Evolutionary conservation across 2,888 invertebrate species (phyloP), one percentile per base, ranked within the genome.

Genomic region (Agrotis exclamationis): DNA sequence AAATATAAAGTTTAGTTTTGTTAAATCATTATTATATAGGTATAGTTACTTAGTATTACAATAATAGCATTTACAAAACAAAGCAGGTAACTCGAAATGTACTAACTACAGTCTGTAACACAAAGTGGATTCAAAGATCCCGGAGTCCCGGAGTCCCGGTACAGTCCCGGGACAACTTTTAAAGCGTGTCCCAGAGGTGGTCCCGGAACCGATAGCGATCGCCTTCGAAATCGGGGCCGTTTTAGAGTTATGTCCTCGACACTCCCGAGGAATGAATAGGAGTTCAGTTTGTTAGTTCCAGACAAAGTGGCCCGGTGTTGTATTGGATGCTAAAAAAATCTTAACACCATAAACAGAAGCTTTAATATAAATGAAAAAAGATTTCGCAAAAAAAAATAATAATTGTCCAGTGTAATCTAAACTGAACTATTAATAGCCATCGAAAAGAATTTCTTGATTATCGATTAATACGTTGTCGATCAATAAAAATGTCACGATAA

Each of bases 151-250:
- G n/a, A 11, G 70, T 57, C 58, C 33, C 63, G 45, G n/a, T 13
- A 14, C 39, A 59, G 65, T 63, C 24, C n/a, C 65, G 58, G 78
- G 66, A 77, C 65, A 85, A 84, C 71, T 85, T 84, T 83, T 82
- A 80, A 74, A 83, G 74, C 70, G 74, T 76, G 79, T 78, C 81
- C 76, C 77, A 39, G 63, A 72, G 78, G 76, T 72, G 24, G 65
- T 28, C 33, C 57, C 57, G 82, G 83, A 76, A 79, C 70, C 62
- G 82, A 82, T 77, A 85, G 73, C 63, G 68, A 80, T 82, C 82
- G 70, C 54, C 64, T 73, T 53, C 64, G 56, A 62, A 73, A 78
- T 71, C 64, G 56, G 50, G 67, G 66, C 59, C 70, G 24, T 72
- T 75, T 63, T 53, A 62, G 73, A 83, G 68, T 80, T 76, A 84